A percentile compares a stretch with the other conserved stretches of the same genome.
Evolutionary conservation across 2,888 invertebrate genomes (phyloP).

Genomic region (Thereva nobilitata): DNA sequence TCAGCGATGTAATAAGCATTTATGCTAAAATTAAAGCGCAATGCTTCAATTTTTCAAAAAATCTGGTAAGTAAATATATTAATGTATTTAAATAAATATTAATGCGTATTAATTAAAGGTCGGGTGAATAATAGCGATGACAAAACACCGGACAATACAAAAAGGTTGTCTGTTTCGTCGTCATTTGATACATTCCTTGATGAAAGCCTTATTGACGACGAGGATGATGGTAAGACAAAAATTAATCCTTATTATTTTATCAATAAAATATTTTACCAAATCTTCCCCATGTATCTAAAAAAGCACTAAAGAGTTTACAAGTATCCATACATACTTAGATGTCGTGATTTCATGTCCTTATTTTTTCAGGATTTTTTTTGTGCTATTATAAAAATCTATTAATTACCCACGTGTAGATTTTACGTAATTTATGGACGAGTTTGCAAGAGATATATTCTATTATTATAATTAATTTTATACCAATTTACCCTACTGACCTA

Average conservation of each 20-base stretch:
- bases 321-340: no score
- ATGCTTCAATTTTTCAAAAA: conserved; percentile 42
- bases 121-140: conserved; percentile 35
- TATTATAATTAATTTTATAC: no score
- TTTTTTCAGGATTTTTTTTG: no score
- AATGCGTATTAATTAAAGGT: conserved; percentile 28
- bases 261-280: neutral
- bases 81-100: neutral
- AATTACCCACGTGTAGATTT: no score
- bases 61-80: conserved; percentile 26
- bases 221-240: conserved; percentile 10
- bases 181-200: conserved; percentile 26
- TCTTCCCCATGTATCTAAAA: no score
- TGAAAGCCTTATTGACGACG: conserved; percentile 31
- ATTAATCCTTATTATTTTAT: conserved; percentile 1
- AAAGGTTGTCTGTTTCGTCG: conserved; percentile 31
- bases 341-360: no score
- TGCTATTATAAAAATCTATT: no score
- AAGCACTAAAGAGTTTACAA: no score
- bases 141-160: conserved; percentile 27
- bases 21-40: conserved; percentile 3
- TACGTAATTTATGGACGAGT: no score
- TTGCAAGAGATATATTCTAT: no score
- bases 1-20: no score
- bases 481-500: no score